Percentiles rank a stretch among this genome's conserved stretches.
Evolutionary conservation across 2,888 invertebrate species (phyloP).

Genomic region (Nomada fabriciana): DNA sequence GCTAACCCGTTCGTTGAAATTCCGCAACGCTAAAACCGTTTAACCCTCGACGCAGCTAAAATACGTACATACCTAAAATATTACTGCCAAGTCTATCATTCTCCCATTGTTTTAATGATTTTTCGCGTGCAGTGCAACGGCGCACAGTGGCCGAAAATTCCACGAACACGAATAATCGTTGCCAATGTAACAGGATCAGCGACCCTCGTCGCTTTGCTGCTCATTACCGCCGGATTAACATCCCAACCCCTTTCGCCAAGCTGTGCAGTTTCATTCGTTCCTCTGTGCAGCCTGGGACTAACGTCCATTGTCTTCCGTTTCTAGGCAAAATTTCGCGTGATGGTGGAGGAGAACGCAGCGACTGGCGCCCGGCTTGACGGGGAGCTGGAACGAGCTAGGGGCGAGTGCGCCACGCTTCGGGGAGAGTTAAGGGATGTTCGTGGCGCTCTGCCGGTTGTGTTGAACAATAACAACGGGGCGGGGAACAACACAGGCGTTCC

Average conservation of each 20-base stretch:
- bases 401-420: slow-evolving; percentile 86
- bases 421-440: slow-evolving; percentile 86
- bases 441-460: slow-evolving; percentile 76
- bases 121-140: neutral
- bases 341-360: slow-evolving; percentile 93
- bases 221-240: slow-evolving; percentile 36
- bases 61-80: too few relatives aligned
- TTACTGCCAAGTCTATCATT: too few relatives aligned
- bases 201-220: neutral
- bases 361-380: slow-evolving; percentile 85
- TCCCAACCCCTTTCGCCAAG: neutral
- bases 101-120: too few relatives aligned
- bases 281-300: neutral
- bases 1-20: too few relatives aligned
- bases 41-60: too few relatives aligned
- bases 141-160: neutral
- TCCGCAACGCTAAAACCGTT: too few relatives aligned
- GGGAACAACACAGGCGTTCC: slow-evolving; percentile 63
- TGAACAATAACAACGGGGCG: slow-evolving; percentile 78
- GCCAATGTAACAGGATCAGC: neutral
- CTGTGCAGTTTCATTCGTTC: neutral
- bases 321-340: slow-evolving; percentile 93
- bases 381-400: slow-evolving; percentile 88
- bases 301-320: slow-evolving; percentile 14
- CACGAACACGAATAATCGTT: slow-evolving; percentile 5